phyloP scores from a whole-genome alignment of 1,140 invertebrate species.

The Aculops lycopersici region DNA sequence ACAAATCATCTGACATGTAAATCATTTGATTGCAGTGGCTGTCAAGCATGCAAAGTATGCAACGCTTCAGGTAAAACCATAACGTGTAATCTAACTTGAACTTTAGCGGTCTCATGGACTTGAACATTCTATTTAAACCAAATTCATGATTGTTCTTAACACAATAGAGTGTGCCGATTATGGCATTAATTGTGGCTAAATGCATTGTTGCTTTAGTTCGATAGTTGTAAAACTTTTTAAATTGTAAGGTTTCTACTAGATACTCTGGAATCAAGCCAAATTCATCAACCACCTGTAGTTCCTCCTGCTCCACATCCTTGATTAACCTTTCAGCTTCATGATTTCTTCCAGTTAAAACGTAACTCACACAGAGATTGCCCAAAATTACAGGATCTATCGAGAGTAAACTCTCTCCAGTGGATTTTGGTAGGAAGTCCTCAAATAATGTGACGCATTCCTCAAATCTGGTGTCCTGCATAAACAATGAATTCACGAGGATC shows the following conservation, averaged over 20 bases:
- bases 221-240: not conserved
- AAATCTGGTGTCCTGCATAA: constrained; percentile 61
- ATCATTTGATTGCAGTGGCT: constrained; percentile 68
- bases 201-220: constrained; percentile 43
- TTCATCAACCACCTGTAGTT: constrained; percentile 37
- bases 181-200: constrained; percentile 89
- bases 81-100: constrained; percentile 82
- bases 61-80: constrained; percentile 86
- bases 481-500: not conserved
- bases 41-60: constrained; percentile 66
- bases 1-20: constrained; percentile 46
- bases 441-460: constrained; percentile 93
- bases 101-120: constrained; percentile 73
- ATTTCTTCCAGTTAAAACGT: constrained; percentile 95
- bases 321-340: constrained; percentile 95
- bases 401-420: constrained; percentile 75
- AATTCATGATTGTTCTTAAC: constrained; percentile 98
- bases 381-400: constrained; percentile 80
- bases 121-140: constrained; percentile 83
- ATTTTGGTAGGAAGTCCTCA: constrained; percentile 86
- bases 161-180: constrained; percentile 92
- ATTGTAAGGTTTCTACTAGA: not conserved
- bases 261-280: not conserved
- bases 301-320: constrained; percentile 91
- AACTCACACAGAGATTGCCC: constrained; percentile 90